These are phyloP conservation scores for Latheticus oryzae DNA, from an alignment of 2,888 invertebrate genomes.

Conservation along the genomic window DNA sequence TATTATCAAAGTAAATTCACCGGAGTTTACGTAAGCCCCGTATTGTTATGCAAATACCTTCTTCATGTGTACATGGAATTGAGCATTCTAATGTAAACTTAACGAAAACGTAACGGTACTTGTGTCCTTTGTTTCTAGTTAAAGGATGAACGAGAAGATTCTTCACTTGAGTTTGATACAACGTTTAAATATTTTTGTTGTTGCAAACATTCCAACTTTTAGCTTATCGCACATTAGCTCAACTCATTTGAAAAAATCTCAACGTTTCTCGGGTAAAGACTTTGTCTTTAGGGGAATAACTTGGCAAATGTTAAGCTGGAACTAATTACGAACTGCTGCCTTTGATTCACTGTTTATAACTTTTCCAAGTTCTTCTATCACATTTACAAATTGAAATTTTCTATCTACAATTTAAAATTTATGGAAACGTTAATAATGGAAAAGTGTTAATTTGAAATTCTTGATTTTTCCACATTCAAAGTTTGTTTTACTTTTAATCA, in stretches of 20 bases:
- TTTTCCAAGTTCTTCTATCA: too few species aligned
- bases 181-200: not conserved
- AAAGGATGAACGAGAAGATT: too few species aligned
- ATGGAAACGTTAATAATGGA: slow-evolving; percentile 5
- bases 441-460: not conserved
- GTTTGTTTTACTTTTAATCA: too few species aligned
- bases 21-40: slow-evolving; percentile 47
- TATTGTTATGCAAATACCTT: slow-evolving; percentile 52
- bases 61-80: slow-evolving; percentile 42
- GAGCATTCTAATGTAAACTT: slow-evolving; percentile 42
- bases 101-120: too few species aligned
- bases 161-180: too few species aligned
- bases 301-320: slow-evolving; percentile 21
- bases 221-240: slow-evolving; percentile 7
- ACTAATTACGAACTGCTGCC: slow-evolving; percentile 29
- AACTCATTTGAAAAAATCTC: slow-evolving; percentile 7
- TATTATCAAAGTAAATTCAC: slow-evolving; percentile 50
- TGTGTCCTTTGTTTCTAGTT: too few species aligned
- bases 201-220: slow-evolving; percentile 10
- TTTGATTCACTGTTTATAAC: slow-evolving; percentile 30
- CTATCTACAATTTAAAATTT: slow-evolving; percentile 7
- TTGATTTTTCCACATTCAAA: too few species aligned
- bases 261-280: not conserved
- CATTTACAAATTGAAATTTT: too few species aligned
- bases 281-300: slow-evolving; percentile 15